Evolutionary conservation across 2,888 invertebrate species (phyloP).

Genomic region (Agrenia bidenticulata): DNA sequence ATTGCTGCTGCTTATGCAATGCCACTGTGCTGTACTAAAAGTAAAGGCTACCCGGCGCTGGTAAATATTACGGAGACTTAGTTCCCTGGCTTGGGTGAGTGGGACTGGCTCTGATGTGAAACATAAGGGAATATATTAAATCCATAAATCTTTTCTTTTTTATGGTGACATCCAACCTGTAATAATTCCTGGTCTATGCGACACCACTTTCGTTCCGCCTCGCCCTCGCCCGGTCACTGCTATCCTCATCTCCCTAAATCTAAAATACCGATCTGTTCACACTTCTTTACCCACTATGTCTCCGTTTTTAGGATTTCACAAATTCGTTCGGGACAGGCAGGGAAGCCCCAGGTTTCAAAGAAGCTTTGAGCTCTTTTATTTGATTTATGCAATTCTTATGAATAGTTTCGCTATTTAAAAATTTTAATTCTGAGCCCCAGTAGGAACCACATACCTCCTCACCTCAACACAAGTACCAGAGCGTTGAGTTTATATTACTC

Average conservation of each 20-base stretch:
- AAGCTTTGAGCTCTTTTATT: not conserved
- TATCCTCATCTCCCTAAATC: not conserved
- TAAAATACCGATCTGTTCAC: conserved; percentile 9
- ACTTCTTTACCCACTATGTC: conserved; percentile 1
- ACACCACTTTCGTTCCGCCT: conserved; percentile 13
- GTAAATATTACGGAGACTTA: too few species aligned
- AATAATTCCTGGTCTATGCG: conserved; percentile 16
- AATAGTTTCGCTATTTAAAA: too few species aligned
- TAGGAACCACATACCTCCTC: too few species aligned
- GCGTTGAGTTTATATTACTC: too few species aligned
- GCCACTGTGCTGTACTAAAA: too few species aligned
- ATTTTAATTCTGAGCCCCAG: too few species aligned
- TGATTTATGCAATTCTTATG: too few species aligned
- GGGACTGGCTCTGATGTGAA: not conserved
- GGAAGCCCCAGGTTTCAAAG: too few species aligned
- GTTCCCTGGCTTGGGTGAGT: not conserved
- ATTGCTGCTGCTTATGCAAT: too few species aligned
- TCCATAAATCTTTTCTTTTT: conserved; percentile 17
- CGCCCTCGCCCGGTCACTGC: not conserved
- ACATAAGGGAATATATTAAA: conserved; percentile 12
- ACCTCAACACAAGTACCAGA: too few species aligned
- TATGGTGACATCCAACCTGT: conserved; percentile 22
- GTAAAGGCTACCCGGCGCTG: too few species aligned
- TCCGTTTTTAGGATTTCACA: not conserved
- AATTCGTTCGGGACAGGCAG: not conserved